phyloP scores from a whole-genome alignment of 2,113 vertebrate species.

The Cacatua alba region DNA sequence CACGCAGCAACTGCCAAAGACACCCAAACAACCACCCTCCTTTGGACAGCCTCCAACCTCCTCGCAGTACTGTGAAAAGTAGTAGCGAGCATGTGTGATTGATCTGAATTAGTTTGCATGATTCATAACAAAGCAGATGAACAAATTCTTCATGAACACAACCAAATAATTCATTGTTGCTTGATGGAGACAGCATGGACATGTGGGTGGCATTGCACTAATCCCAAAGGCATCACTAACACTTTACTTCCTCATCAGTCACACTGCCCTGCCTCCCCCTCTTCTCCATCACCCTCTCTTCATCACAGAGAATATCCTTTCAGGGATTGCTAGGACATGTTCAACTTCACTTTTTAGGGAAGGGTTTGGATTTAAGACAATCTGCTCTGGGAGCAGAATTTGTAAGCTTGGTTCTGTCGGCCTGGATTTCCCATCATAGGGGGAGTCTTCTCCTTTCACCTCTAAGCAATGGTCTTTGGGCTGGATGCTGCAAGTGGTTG shows the following conservation, averaged over 20 bases:
- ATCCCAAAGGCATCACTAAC: not conserved
- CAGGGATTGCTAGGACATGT: not conserved
- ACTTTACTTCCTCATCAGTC: not conserved
- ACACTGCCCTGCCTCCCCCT: not conserved
- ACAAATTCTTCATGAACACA: not conserved
- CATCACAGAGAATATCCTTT: not conserved
- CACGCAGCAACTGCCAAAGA: not conserved
- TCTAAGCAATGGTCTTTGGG: not conserved
- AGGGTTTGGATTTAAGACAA: not conserved
- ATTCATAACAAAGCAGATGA: constrained; percentile 21
- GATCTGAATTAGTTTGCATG: not conserved
- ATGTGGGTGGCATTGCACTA: not conserved
- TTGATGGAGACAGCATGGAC: not conserved
- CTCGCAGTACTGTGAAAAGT: not conserved
- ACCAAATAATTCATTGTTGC: not conserved
- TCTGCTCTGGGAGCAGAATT: not conserved
- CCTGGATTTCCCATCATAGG: not conserved
- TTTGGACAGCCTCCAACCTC: constrained; percentile 7
- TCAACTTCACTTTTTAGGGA: not conserved
- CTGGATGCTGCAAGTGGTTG: not conserved
- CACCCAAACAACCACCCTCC: not conserved
- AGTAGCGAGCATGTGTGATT: not conserved
- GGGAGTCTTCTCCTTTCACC: not conserved
- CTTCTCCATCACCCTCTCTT: not conserved
- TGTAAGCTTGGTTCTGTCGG: not conserved